Evolutionary conservation across 2,888 invertebrate genomes (phyloP), one percentile per base, ranked within the genome.

Genomic region (Pedicia rivosa): DNA sequence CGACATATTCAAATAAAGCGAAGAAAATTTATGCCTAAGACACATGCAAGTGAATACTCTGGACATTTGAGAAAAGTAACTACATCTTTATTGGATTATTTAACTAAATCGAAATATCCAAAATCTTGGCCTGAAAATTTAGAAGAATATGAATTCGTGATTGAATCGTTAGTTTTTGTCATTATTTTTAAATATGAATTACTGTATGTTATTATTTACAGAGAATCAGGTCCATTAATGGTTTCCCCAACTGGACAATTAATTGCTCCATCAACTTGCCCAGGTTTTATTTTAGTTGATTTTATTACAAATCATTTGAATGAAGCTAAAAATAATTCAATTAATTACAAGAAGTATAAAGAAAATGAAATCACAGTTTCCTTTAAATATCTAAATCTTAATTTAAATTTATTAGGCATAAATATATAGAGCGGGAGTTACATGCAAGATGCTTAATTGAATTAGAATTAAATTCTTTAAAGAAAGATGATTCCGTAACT

Each of bases 211-310:
- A n/a, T 31, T 40, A 44, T 42, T 52, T 55, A 13, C 62, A 91
- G 91, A 15, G 91, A 90, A 57, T 83, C 91, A 4, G 92, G 92
- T 1, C 92, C 92, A 0, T 55, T 94, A 38, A 91, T 90, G 82
- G 70, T 94, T 19, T 88, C 88, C 9, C 90, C 90, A 1, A 87
- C 87, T 3, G 94, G 92, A 3, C 90, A 92, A 62, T 81, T 92
- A 51, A 84, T 91, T 42, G 81, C 87, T 2, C 92, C 94, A 10
- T 79, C 88, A 1, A 86, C 90, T 0, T 84, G 91, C 52, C 92
- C 92, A 0, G 84, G 88, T 1, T 74, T 77, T 46, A 72, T 91
- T 44, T 65, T 92, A 36, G 73, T 92, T 12, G 78, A 76, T 49
- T 94, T 86, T 55, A 79, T 94, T 33, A 70, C 76, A 2, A 74